Evolutionary conservation across 2,113 vertebrate genomes (phyloP), one percentile per base, ranked within the genome.

Genomic region (Alces alces): DNA sequence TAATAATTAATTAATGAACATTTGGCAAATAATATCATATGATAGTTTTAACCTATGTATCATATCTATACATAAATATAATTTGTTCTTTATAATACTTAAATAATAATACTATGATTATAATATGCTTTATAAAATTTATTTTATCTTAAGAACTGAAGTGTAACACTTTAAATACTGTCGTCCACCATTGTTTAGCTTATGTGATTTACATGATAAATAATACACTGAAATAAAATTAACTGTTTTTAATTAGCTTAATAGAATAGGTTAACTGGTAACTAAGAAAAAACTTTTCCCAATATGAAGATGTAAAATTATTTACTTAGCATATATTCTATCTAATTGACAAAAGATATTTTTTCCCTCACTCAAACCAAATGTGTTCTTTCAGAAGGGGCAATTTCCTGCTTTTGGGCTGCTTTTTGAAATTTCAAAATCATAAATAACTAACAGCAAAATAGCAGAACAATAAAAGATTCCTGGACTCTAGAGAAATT

Each of bases 11-110:
- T 61, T 43, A 83, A 85, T 91, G 16, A 95, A 21, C 83, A 76
- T 92, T 94, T 86, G 86, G 36, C 14, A 73, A 92, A 93, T 78
- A 94, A 52, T 61, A 85, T 43, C 39, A 64, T 8, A 80, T 28
- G 33, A 89, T 45, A 94, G 14, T 58, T 89, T 89, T 61, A 86
- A 78, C 39, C 43, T 89, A 47, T 10, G 5, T 73, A 86, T 89
- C 14, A 52, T 45, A 76, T 45, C 11, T 61, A 78, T 15, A 58
- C 7, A 52, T 25, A 33, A 87, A 76, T 8, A 89, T 36, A 89
- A 91, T 93, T 91, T 96, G n/a, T 88, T 45, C 33, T 97, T 96
- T 6, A 52, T 86, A 86, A 80, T 10, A 93, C 28, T 86, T 30
- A 86, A 84, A 28, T 73, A 94, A 52, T 95, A 64, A 88, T 30